Base-by-base conservation (phyloP, 37 sponge, comb jelly and placozoan species). In the Beroe ovata region DNA sequence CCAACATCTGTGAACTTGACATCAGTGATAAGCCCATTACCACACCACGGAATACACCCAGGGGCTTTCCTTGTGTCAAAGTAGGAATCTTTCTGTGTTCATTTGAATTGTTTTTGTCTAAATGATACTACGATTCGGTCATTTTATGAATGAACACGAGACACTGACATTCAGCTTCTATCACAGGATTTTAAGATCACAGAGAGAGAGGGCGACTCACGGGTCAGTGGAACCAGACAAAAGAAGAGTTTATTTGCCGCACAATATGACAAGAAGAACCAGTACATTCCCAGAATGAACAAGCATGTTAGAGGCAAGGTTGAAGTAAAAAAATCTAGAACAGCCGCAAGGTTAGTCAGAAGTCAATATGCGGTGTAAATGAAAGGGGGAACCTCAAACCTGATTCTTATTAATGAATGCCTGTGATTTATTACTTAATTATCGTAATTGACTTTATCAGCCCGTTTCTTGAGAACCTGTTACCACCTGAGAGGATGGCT, bases 31-130 rank as follows among this genome's bases (percentile, higher is more conserved):
- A 39, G 2, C 20, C 47, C 54, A 39, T 77, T 23, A 39, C 84
- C 21, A 39, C 84, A 23, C 54, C 84, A 6, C 1, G 36, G 25
- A 36, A 22, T 77, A 77, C 84, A 4, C 8, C 34, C 8, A 37
- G 32, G 8, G 84, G 84, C 19, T 77, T 77, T 40, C 84, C 84
- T 26, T 41, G 58, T 77, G 84, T 42, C 36, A 66, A 66, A 18
- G 69, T 29, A 18, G 32, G 30, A 34, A 26, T 34, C n/a, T n/a
- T n/a, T n/a, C n/a, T n/a, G n/a, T n/a, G n/a, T n/a, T 47, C 54
- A 47, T 47, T 47, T 47, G 54, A 47, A 47, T 11, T 47, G 54
- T 47, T 47, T 47, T n/a, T n/a, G n/a, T n/a, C n/a, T n/a, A n/a
- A n/a, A n/a, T n/a, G n/a, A n/a, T n/a, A n/a, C n/a, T n/a, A n/a